Base-by-base conservation (phyloP, 2,797 vertebrate species). In the Melanotaenia pygmaea region DNA sequence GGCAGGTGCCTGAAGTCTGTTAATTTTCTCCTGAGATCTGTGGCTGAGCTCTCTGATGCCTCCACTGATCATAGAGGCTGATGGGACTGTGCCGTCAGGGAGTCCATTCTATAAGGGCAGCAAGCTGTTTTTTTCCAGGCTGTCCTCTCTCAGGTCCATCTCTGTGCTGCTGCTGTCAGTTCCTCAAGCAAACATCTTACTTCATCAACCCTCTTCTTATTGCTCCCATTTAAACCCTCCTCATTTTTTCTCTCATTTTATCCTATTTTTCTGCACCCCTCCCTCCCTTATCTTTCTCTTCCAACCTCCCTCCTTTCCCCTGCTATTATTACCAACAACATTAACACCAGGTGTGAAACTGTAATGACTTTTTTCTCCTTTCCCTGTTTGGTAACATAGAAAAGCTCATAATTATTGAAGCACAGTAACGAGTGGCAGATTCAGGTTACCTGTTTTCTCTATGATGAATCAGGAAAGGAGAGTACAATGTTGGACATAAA, bases 11-110 rank as follows among this genome's bases (percentile, higher is more conserved):
- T 72, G 47, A 67, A 79, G 77, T 77, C 66, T 76, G 73, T 77
- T 87, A 62, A 80, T 82, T 87, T 86, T 81, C 86, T 84, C 83
- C 79, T 3, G 74, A 74, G 77, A 82, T 84, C 74, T 54, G 72
- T n/a, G 69, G 70, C 69, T 47, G 37, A 18, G 43, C 70, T 74
- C 70, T 51, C 70, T 12, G 72, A 88, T 24, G 74, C 69, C 69
- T 87, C 59, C 83, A 82, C 81, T 86, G 84, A 91, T 91, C 85
- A 81, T 43, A 56, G 67, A 51, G 65, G 79, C 84, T 85, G 89
- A 89, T 89, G 81, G 76, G 35, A 78, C 54, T 0, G 30, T 6
- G 73, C 73, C 83, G 71, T 87, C 74, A 9, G 82, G 81, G 76
- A 88, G 76, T 56, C 61, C 59, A 20, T 24, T 84, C 80, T 67